A percentile compares a stretch with the other conserved stretches of the same genome.
phyloP scores from a whole-genome alignment of 1,140 invertebrate genomes.

The Phortica variegata region DNA sequence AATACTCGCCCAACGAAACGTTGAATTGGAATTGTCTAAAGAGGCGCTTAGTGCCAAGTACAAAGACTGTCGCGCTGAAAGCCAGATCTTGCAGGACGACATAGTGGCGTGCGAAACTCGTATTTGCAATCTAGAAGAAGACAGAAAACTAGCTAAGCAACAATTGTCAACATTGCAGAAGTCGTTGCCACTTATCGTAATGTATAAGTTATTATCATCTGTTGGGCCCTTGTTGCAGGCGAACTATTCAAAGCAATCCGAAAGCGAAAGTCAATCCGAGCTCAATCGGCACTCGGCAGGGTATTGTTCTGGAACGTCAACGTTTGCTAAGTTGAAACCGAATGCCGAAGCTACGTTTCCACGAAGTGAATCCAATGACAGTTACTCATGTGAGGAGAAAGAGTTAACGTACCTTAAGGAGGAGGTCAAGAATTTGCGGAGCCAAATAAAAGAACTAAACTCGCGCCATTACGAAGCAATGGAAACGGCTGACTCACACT shows the following conservation, averaged over 20 bases:
- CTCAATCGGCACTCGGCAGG: background rate
- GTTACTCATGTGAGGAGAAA: conserved; percentile 24
- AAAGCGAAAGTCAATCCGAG: background rate
- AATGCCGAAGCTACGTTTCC: conserved; percentile 29
- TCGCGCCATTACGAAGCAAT: conserved; percentile 71
- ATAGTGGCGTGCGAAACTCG: conserved; percentile 60
- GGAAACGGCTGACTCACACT: conserved; percentile 72
- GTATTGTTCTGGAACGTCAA: conserved; percentile 15
- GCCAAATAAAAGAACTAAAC: conserved; percentile 64
- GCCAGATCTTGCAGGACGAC: conserved; percentile 49
- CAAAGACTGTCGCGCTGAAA: conserved; percentile 59
- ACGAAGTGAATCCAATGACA: conserved; percentile 51
- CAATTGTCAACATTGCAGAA: conserved; percentile 65
- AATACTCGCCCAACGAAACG: conserved; percentile 51
- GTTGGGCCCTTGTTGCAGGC: conserved; percentile 5
- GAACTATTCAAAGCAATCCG: background rate
- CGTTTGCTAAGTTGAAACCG: background rate
- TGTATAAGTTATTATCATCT: conserved; percentile 54
- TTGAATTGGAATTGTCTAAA: conserved; percentile 59
- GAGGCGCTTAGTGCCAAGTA: conserved; percentile 56
- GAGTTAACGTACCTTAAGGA: conserved; percentile 39
- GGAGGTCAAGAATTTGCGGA: conserved; percentile 55
- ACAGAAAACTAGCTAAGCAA: conserved; percentile 62
- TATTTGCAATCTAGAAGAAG: conserved; percentile 61
- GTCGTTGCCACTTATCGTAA: conserved; percentile 66